A percentile compares a stretch with the other conserved stretches of the same genome.
Conservation (phyloP, 2,888 invertebrate species). For the Coenonympha glycerion region DNA sequence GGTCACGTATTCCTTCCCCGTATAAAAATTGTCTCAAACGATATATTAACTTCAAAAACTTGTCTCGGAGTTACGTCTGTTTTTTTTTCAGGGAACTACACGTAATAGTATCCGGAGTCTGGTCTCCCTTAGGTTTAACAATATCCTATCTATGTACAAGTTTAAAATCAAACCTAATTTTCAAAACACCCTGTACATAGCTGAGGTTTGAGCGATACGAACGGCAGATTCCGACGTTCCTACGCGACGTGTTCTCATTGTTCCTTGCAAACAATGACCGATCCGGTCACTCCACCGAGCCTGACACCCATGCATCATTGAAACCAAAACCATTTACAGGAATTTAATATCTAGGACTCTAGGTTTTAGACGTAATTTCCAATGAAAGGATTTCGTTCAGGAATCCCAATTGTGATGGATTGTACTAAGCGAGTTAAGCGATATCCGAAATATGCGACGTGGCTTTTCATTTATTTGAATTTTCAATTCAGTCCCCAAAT, state of each 20-base stretch:
- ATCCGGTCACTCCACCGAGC: constrained; percentile 27
- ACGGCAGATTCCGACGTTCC: constrained; percentile 48
- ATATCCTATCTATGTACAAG: too few species aligned
- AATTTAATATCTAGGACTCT: neutral
- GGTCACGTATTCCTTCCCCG: too few species aligned
- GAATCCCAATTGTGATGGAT: constrained; percentile 16
- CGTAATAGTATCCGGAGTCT: too few species aligned
- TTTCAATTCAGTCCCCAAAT: constrained; percentile 10
- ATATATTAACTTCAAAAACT: too few species aligned
- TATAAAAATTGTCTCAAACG: too few species aligned
- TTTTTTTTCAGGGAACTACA: too few species aligned
- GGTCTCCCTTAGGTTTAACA: too few species aligned
- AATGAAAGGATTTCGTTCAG: neutral
- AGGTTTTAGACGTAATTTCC: constrained; percentile 7
- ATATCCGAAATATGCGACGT: constrained; percentile 22
- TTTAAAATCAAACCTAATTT: too few species aligned
- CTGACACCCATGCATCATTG: constrained; percentile 2
- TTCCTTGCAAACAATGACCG: constrained; percentile 50
- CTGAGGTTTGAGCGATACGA: constrained; percentile 39
- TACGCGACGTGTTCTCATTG: constrained; percentile 46
- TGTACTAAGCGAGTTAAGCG: constrained; percentile 22
- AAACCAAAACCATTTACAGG: neutral
- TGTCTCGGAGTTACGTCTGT: too few species aligned
- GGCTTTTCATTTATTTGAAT: constrained; percentile 21
- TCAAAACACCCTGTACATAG: constrained; percentile 10